Conservation (phyloP, 2,888 invertebrate species). For the Ceriagrion tenellum region DNA sequence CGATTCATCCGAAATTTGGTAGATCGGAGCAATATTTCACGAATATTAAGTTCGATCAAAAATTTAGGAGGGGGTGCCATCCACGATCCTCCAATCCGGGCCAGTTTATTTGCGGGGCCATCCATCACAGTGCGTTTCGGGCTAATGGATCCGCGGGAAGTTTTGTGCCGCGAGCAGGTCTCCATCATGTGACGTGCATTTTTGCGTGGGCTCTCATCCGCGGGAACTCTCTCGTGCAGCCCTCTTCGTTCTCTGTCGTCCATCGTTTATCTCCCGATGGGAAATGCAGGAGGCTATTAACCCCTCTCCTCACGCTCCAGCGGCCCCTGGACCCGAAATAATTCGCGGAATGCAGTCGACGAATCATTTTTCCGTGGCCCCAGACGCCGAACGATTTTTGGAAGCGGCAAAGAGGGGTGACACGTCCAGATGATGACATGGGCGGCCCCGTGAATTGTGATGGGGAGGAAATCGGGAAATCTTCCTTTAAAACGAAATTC, state of each 20-base stretch:
- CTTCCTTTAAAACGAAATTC: no score
- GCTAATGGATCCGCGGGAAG: neutral
- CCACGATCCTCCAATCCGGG: neutral
- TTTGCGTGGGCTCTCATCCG: neutral
- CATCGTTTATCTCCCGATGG: neutral
- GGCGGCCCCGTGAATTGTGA: neutral
- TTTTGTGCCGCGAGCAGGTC: neutral
- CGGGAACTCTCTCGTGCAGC: neutral
- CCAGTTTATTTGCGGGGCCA: neutral
- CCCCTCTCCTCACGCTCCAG: neutral
- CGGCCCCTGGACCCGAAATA: neutral
- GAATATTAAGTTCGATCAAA: neutral
- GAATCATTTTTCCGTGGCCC: neutral
- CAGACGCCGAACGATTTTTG: no score
- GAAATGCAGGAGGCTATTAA: neutral
- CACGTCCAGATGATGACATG: neutral
- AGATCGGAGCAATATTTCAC: neutral
- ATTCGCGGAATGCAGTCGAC: conserved; percentile 1
- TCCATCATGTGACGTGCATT: neutral
- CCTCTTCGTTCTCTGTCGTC: neutral
- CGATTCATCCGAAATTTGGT: no score
- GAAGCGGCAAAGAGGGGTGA: neutral
- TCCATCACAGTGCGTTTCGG: neutral
- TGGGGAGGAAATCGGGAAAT: neutral
- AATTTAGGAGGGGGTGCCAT: neutral